These are phyloP conservation scores for Eupithecia exiguata DNA, from an alignment of 2,888 invertebrate genomes.

Conservation along the genomic window DNA sequence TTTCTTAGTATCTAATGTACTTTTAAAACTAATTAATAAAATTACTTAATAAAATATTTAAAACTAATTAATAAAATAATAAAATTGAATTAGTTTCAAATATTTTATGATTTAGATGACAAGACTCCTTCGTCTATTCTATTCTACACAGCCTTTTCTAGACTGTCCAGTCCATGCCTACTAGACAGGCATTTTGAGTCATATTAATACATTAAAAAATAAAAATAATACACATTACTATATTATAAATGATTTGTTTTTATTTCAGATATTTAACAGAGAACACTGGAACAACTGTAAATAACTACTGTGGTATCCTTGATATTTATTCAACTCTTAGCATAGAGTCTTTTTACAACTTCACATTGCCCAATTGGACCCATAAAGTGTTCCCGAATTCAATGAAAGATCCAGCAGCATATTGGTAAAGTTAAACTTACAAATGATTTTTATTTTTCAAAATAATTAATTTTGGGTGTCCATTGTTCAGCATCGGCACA, in stretches of 20 bases:
- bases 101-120: background rate
- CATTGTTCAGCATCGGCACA: no score
- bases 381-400: conserved; percentile 86
- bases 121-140: background rate
- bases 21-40: no score
- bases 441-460: background rate
- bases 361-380: conserved; percentile 87
- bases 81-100: background rate
- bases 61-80: no score
- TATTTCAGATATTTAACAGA: conserved; percentile 83
- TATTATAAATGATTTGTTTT: background rate
- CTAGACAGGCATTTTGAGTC: background rate
- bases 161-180: background rate
- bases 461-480: background rate
- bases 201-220: no score
- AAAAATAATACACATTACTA: no score
- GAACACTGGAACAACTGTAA: conserved; percentile 85
- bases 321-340: conserved; percentile 85
- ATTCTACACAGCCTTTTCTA: background rate
- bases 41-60: no score
- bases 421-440: conserved; percentile 74
- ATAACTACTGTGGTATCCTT: conserved; percentile 80
- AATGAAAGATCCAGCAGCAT: conserved; percentile 85
- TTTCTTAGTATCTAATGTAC: no score
- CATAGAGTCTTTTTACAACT: conserved; percentile 87